Percentiles rank a stretch among this genome's conserved stretches.
Conservation (phyloP, 1,140 invertebrate species). For the Drosophila ercepeae region DNA sequence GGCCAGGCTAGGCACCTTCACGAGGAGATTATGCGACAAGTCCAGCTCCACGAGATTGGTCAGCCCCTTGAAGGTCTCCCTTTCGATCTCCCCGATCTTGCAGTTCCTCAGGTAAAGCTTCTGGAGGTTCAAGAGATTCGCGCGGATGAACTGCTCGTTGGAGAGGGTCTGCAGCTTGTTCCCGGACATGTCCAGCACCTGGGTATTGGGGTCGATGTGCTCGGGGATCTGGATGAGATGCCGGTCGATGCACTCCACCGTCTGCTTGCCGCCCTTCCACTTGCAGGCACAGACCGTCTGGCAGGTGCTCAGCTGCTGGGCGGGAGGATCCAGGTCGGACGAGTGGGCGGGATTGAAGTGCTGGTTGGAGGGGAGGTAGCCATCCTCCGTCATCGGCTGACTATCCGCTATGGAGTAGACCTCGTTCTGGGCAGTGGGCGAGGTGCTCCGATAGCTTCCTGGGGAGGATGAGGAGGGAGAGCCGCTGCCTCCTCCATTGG, state of each 20-base stretch:
- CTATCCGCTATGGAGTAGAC: conserved; percentile 76
- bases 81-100: conserved; percentile 92
- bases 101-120: conserved; percentile 92
- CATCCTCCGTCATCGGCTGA: conserved; percentile 77
- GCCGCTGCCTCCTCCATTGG: conserved; percentile 12
- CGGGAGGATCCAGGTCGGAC: conserved; percentile 43
- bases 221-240: conserved; percentile 92
- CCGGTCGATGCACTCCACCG: conserved; percentile 93
- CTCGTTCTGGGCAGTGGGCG: conserved; percentile 58
- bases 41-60: conserved; percentile 95
- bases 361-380: conserved; percentile 42
- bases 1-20: conserved; percentile 90
- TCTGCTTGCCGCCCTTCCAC: conserved; percentile 96
- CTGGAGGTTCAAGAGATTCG: conserved; percentile 93
- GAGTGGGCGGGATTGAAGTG: conserved; percentile 22
- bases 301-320: conserved; percentile 85
- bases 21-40: conserved; percentile 92
- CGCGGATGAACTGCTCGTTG: conserved; percentile 90
- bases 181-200: conserved; percentile 94
- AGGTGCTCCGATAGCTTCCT: conserved; percentile 8
- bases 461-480: conserved; percentile 3
- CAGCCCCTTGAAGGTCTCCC: conserved; percentile 91
- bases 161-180: conserved; percentile 93
- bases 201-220: conserved; percentile 92
- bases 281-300: conserved; percentile 93